Base-by-base conservation (phyloP, 2,888 invertebrate genomes). In the Pilophorus perplexus region DNA sequence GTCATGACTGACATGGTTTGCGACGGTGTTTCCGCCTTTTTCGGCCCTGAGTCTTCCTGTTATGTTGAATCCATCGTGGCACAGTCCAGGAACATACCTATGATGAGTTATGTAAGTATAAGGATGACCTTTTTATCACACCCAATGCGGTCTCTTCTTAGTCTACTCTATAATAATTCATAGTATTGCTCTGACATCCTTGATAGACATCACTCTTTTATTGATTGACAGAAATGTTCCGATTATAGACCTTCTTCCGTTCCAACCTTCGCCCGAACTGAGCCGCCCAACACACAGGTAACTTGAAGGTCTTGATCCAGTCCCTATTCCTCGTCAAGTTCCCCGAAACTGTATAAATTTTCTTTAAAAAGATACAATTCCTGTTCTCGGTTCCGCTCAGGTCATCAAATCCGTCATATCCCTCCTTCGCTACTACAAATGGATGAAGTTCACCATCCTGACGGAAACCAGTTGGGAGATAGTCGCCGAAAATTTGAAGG, bases 81-180 rank as follows among this genome's bases (percentile, higher is more conserved):
- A 22, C 92, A 95, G 76, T 89, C 95, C 48, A 85, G 90, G 77
- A 94, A 96, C 80, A 85, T 95, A 75, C 95, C 96, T 67, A 95
- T 97, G 92, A 91, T 97, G 78, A 93, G 94, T 76, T 95, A 95
- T 79, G 96, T 96, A 80, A 89, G 95, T 16, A n/a, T n/a, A n/a
- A n/a, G n/a, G n/a, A n/a, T n/a, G n/a, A n/a, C n/a, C n/a, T n/a
- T 33, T 33, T 10, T 33, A 33, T 33, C 37, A 33, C n/a, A n/a
- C n/a, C n/a, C n/a, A n/a, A n/a, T n/a, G n/a, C n/a, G n/a, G n/a
- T n/a, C n/a, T n/a, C n/a, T n/a, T n/a, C n/a, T n/a, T n/a, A n/a
- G n/a, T 42, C n/a, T n/a, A 5, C 42, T 59, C 42, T 42, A 14
- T 42, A 25, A 59, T 62, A 48, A 33, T 62, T n/a, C n/a, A n/a